phyloP scores from a whole-genome alignment of 2,888 invertebrate species.

The Stratiomys singularior region DNA sequence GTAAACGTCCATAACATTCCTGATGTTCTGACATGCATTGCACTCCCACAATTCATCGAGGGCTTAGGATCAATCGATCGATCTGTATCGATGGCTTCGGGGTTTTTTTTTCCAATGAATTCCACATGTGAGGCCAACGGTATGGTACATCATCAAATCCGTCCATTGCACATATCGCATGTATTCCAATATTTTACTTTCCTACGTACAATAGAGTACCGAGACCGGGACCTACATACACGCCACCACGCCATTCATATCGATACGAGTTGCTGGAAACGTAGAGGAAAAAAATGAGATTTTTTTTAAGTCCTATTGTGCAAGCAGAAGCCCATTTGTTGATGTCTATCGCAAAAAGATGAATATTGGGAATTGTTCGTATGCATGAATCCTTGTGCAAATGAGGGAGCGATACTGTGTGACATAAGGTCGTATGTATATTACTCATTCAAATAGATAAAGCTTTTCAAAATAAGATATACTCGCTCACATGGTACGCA shows the following conservation, averaged over 20 bases:
- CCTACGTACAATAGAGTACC: neutral
- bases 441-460: constrained; percentile 20
- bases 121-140: constrained; percentile 5
- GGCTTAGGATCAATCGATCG: constrained; percentile 17
- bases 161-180: constrained; percentile 8
- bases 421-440: constrained; percentile 22
- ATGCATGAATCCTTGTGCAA: constrained; percentile 26
- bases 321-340: constrained; percentile 27
- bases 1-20: neutral
- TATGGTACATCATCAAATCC: constrained; percentile 6
- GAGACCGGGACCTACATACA: neutral
- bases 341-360: constrained; percentile 38
- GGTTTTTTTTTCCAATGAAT: neutral
- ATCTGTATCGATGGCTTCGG: constrained; percentile 7
- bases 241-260: neutral
- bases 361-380: constrained; percentile 36
- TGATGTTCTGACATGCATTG: neutral
- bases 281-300: neutral
- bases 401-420: constrained; percentile 23
- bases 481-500: neutral
- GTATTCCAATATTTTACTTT: neutral
- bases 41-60: constrained; percentile 15
- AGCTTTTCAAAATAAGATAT: neutral
- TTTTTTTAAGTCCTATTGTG: constrained; percentile 22
- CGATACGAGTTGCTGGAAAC: neutral